Percentiles rank a stretch among this genome's conserved stretches.
Conservation (phyloP, 2,113 vertebrate species). For the Pteruthius melanotis region DNA sequence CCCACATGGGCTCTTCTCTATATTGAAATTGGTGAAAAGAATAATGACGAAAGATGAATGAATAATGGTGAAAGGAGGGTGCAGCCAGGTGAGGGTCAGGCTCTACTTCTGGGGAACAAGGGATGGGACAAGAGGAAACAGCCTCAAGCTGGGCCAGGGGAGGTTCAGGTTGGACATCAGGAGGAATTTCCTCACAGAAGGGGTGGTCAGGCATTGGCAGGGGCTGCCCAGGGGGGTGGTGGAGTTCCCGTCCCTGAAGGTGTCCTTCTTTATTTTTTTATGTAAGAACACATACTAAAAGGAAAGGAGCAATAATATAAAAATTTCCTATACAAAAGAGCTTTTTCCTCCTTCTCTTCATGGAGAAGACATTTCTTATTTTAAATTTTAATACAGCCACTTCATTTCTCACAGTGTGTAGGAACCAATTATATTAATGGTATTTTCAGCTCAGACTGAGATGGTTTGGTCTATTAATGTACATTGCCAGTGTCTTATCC, state of each 20-base stretch:
- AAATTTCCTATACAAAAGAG: not conserved
- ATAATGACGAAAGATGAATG: not conserved
- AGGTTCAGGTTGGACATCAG: not conserved
- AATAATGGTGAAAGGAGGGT: not conserved
- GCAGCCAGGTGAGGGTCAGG: not conserved
- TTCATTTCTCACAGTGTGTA: not conserved
- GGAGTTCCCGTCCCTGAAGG: not conserved
- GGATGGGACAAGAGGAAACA: accelerated
- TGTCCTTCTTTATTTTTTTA: not conserved
- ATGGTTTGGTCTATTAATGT: not conserved
- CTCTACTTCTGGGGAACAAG: no score
- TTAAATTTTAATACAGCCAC: not conserved
- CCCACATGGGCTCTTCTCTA: not conserved
- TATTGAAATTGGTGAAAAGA: not conserved
- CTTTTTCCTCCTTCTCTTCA: not conserved
- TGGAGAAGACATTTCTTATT: not conserved
- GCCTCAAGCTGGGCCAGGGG: not conserved
- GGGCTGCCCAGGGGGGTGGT: not conserved
- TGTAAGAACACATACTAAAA: not conserved
- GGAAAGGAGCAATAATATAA: not conserved
- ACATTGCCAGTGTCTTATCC: constrained; percentile 6
- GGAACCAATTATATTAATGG: not conserved
- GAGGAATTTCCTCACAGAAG: not conserved
- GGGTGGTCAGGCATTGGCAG: not conserved
- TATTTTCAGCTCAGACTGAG: constrained; percentile 4